Evolutionary conservation across 2,797 vertebrate species (phyloP).

Genomic region (Gallirallus australis): DNA sequence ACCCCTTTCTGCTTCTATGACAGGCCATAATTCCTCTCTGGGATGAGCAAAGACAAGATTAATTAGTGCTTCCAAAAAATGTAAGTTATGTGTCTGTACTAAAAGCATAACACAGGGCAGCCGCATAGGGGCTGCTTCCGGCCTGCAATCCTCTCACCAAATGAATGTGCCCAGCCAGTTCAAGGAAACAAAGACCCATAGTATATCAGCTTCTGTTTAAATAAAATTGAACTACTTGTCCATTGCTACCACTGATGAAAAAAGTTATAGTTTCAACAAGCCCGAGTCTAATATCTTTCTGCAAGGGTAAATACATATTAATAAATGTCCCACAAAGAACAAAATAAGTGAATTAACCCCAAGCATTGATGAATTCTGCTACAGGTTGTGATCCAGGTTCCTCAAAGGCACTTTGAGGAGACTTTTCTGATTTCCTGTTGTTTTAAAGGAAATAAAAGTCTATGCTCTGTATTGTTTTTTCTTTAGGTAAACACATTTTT

Average conservation of each 20-base stretch:
- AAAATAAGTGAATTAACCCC: background rate
- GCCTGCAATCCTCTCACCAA: background rate
- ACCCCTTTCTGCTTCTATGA: background rate
- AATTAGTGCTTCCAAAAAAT: background rate
- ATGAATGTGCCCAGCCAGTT: background rate
- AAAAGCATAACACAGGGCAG: background rate
- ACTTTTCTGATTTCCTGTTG: slow-evolving; percentile 32
- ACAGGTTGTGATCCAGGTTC: background rate
- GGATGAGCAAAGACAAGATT: background rate
- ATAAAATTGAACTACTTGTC: background rate
- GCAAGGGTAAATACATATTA: background rate
- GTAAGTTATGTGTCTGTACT: background rate
- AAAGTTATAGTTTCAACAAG: background rate
- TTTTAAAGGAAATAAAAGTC: slow-evolving; percentile 34
- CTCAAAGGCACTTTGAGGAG: background rate
- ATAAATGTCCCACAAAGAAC: background rate
- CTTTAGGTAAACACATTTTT: slow-evolving; percentile 59
- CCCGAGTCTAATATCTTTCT: background rate
- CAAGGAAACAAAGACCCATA: background rate
- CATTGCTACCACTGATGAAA: background rate
- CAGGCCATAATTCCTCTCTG: background rate
- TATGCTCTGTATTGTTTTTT: slow-evolving; percentile 8
- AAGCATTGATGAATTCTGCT: background rate
- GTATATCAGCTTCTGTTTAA: background rate
- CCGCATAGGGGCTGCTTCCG: rapidly evolving